Evolutionary conservation across 2,113 vertebrate genomes (phyloP).

Genomic region (Corythornis vintsioides): DNA sequence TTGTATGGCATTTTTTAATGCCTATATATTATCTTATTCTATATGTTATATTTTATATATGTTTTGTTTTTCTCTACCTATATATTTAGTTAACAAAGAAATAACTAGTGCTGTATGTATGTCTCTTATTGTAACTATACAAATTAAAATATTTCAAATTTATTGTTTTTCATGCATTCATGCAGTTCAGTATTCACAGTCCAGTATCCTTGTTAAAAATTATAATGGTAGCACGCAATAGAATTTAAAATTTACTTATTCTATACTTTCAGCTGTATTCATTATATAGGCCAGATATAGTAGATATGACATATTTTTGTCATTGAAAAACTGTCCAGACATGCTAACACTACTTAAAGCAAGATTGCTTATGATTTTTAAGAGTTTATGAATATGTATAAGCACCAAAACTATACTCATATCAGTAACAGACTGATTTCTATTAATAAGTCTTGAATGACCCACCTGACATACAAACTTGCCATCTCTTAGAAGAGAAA

Average conservation of each 20-base stretch:
- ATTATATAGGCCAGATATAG: neutral
- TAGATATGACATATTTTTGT: neutral
- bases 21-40: no score
- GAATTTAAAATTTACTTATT: neutral
- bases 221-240: neutral
- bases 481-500: neutral
- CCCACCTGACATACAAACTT: neutral
- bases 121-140: neutral
- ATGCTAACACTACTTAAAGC: neutral
- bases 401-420: neutral
- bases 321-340: neutral
- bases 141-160: neutral
- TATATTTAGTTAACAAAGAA: no score
- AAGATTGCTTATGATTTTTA: neutral
- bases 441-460: neutral
- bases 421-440: neutral
- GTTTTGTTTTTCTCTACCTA: no score
- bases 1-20: no score
- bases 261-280: accelerated
- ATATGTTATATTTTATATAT: no score
- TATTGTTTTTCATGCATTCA: neutral
- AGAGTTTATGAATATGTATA: neutral
- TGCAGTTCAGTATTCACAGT: neutral
- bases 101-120: no score
- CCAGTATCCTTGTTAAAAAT: neutral